phyloP scores from a whole-genome alignment of 2,797 vertebrate species.

The Champsocephalus esox region DNA sequence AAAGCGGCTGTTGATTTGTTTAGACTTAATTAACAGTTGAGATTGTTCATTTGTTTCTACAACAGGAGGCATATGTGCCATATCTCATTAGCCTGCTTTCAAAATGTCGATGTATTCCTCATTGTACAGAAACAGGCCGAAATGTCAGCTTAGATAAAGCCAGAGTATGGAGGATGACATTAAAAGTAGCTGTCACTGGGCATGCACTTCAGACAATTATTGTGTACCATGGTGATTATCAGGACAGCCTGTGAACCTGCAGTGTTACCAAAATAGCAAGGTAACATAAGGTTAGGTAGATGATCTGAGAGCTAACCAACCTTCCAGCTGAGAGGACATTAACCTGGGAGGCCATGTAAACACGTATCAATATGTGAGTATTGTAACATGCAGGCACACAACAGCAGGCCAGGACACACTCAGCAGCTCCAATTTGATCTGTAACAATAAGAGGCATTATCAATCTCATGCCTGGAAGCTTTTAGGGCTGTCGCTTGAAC shows the following conservation, averaged over 20 bases:
- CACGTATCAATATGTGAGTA: slow-evolving; percentile 63
- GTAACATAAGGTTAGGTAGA: slow-evolving; percentile 72
- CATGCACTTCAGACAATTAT: slow-evolving; percentile 71
- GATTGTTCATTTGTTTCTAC: slow-evolving; percentile 67
- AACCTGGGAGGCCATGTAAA: slow-evolving; percentile 63
- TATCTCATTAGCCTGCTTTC: slow-evolving; percentile 58
- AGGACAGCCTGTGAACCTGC: slow-evolving; percentile 59
- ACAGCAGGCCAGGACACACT: slow-evolving; percentile 37
- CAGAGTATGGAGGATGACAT: slow-evolving; percentile 36
- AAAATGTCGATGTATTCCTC: slow-evolving; percentile 47
- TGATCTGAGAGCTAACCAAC: slow-evolving; percentile 71
- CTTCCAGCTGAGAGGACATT: slow-evolving; percentile 72
- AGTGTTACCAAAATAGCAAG: slow-evolving; percentile 70
- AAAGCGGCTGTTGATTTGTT: slow-evolving; percentile 61
- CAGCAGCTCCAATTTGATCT: slow-evolving; percentile 47
- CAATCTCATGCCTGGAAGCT: slow-evolving; percentile 66
- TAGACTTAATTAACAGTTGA: slow-evolving; percentile 68
- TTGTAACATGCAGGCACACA: slow-evolving; percentile 32
- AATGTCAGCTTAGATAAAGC: slow-evolving; percentile 25
- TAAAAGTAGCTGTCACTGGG: slow-evolving; percentile 41
- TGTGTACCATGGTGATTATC: slow-evolving; percentile 64
- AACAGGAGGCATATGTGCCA: slow-evolving; percentile 57
- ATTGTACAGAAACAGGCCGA: slow-evolving; percentile 37
- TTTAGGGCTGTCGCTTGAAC: slow-evolving; percentile 62
- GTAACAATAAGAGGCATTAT: slow-evolving; percentile 62